Evolutionary conservation across 2,888 invertebrate species (phyloP).

Genomic region (Cheilosia urbana): DNA sequence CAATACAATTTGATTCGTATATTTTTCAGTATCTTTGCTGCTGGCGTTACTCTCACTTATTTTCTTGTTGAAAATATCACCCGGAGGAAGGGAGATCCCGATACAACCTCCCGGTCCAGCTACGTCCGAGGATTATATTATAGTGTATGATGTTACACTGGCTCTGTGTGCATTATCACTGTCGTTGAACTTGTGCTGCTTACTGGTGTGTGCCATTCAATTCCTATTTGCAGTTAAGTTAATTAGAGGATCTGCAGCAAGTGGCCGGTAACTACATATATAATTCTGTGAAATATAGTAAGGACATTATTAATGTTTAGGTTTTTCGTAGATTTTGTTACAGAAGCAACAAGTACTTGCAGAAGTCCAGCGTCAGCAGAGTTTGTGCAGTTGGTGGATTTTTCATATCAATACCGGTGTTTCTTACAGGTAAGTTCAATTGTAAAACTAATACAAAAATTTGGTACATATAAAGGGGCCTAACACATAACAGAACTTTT

Average conservation of each 20-base stretch:
- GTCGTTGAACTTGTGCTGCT: constrained; percentile 94
- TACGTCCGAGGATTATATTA: constrained; percentile 91
- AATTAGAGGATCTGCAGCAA: constrained; percentile 93
- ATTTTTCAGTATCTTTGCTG: constrained; percentile 88
- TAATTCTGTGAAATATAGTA: not conserved
- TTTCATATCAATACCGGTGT: constrained; percentile 97
- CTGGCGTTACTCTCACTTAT: constrained; percentile 93
- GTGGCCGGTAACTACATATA: constrained; percentile 85
- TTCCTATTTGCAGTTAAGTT: constrained; percentile 97
- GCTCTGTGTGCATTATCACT: constrained; percentile 95
- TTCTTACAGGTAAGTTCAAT: constrained; percentile 90
- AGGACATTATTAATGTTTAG: constrained; percentile 38
- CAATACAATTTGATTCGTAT: not conserved
- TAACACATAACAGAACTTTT: too few relatives aligned
- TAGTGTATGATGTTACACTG: constrained; percentile 95
- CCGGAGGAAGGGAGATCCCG: constrained; percentile 84
- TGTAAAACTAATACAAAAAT: not conserved
- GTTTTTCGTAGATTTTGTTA: constrained; percentile 80
- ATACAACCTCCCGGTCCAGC: constrained; percentile 83
- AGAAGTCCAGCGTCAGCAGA: constrained; percentile 95
- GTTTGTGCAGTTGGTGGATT: constrained; percentile 97
- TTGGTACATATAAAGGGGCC: too few relatives aligned
- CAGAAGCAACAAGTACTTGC: constrained; percentile 96
- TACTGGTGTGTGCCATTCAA: constrained; percentile 96
- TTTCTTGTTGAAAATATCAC: constrained; percentile 92